phyloP scores from a whole-genome alignment of 2,113 vertebrate genomes.

The Columba livia region DNA sequence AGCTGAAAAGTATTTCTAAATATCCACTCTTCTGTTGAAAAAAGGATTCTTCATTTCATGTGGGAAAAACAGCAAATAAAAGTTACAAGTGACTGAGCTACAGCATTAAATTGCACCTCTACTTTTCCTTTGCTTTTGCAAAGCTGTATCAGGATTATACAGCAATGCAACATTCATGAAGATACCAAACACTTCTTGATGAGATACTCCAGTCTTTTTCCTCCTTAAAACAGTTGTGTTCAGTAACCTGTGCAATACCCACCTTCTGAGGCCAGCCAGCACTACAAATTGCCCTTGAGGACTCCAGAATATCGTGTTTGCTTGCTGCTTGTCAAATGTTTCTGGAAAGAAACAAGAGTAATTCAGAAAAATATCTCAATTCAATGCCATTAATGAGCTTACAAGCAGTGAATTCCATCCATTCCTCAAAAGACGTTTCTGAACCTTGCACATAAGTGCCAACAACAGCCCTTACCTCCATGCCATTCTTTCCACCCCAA shows the following conservation, averaged over 20 bases:
- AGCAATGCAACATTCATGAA: background rate
- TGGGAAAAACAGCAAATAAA: background rate
- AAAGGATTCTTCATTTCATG: background rate
- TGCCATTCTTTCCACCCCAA: background rate
- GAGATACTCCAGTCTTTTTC: background rate
- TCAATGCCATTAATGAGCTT: background rate
- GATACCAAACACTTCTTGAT: background rate
- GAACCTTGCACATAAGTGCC: background rate
- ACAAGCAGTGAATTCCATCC: background rate
- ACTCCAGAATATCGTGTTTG: conserved; percentile 99
- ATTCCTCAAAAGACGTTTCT: background rate
- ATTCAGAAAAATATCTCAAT: background rate
- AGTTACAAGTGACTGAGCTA: background rate
- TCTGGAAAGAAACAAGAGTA: conserved; percentile 71
- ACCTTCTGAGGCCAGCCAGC: conserved; percentile 95
- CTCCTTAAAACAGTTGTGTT: background rate
- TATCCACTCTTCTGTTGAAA: background rate
- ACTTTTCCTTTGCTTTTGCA: background rate
- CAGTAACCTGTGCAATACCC: conserved; percentile 24
- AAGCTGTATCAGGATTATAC: background rate
- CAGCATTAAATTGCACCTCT: background rate
- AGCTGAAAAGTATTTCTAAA: background rate
- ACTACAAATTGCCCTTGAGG: conserved; percentile 97
- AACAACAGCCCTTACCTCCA: background rate
- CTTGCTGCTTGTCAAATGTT: conserved; percentile 97